Conservation (phyloP, 2,888 invertebrate species). For the Notodonta ziczac region DNA sequence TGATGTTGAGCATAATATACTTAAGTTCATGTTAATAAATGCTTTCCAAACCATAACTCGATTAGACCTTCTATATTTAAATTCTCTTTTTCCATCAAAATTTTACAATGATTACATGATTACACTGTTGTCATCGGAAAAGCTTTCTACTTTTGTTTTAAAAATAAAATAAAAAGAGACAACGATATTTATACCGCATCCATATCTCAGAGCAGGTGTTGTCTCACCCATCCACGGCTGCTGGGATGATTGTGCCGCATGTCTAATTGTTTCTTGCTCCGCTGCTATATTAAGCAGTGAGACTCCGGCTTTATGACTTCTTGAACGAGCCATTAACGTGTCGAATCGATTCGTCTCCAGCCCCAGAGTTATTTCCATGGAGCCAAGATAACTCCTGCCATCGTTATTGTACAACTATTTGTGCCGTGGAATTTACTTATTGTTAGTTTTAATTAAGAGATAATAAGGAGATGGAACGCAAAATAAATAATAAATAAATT, state of each 20-base stretch:
- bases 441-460: not conserved
- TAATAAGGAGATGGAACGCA: no score
- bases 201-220: constrained; percentile 19
- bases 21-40: no score
- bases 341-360: constrained; percentile 78
- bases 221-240: constrained; percentile 40
- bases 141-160: no score
- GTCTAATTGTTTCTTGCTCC: constrained; percentile 84
- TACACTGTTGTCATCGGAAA: no score
- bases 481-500: no score
- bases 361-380: constrained; percentile 64
- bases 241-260: constrained; percentile 75
- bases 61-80: no score
- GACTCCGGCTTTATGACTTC: constrained; percentile 80
- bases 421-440: constrained; percentile 22
- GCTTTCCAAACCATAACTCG: no score
- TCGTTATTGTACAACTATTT: constrained; percentile 47
- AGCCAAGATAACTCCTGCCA: constrained; percentile 43
- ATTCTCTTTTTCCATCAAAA: no score
- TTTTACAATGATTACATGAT: no score
- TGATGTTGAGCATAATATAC: no score
- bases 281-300: constrained; percentile 82
- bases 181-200: constrained; percentile 48
- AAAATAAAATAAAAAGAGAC: no score
- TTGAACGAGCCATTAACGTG: constrained; percentile 81